These are phyloP conservation scores for Glyptemys insculpta DNA, from an alignment of 2,797 vertebrate species.

Conservation along the genomic window DNA sequence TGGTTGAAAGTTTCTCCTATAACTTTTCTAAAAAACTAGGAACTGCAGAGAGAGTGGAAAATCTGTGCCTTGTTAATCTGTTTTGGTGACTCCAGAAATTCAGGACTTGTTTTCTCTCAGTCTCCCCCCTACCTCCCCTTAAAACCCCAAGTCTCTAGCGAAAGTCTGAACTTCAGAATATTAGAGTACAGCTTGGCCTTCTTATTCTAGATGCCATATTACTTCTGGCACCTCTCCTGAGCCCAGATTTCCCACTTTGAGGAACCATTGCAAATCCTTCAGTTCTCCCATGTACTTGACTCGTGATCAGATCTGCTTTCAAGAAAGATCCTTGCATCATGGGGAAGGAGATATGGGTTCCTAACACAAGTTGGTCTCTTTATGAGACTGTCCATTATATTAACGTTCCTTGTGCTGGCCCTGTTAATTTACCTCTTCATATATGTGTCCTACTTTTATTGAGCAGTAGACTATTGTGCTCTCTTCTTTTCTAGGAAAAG, in stretches of 20 bases:
- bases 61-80: not conserved
- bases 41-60: fast-evolving
- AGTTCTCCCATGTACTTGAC: fast-evolving
- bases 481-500: slow-evolving; percentile 87
- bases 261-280: not conserved
- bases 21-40: not conserved
- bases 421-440: fast-evolving
- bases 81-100: not conserved
- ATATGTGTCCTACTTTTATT: fast-evolving
- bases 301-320: not conserved
- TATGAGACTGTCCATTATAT: not conserved
- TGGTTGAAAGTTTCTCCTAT: fast-evolving
- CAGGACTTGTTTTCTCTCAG: not conserved
- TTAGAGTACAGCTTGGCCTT: not conserved
- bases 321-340: fast-evolving
- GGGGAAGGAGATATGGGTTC: not conserved
- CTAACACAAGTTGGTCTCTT: not conserved
- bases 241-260: fast-evolving
- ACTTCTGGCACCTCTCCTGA: not conserved
- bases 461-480: not conserved
- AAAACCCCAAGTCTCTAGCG: not conserved
- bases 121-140: not conserved
- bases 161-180: not conserved
- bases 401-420: not conserved
- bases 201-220: not conserved